Base-by-base conservation (phyloP, 2,888 invertebrate genomes). In the Pediacus dermestoides region DNA sequence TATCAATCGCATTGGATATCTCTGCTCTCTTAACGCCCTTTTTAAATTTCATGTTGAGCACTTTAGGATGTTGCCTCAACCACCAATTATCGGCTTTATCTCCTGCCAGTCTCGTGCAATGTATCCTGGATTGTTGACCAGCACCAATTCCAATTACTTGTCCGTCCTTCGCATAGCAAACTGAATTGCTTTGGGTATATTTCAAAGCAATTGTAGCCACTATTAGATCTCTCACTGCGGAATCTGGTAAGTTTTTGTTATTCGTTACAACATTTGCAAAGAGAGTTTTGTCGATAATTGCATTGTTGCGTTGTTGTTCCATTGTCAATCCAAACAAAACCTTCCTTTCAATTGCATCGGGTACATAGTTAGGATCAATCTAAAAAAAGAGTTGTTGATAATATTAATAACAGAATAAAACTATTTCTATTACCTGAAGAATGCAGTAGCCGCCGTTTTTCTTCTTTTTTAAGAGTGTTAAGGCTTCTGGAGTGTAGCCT, bases 71-170 rank as follows among this genome's bases (percentile, higher is more conserved):
- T 35, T 90, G 87, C 11, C 97, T 81, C 57, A 94, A 70, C 96
- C 96, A 97, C 96, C 97, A 99, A 70, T 93, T 89, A 64, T 92
- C 88, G 13, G 95, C 94, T 70, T 99, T 99, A 62, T 93, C 91
- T 28, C 95, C 96, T 39, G 97, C 97, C 54, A 99, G 77, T 53
- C 96, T 78, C 1, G 96, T 96, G 73, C 97, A 99, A 70, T 99
- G 97, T 61, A 99, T 96, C 49, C 97, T 81, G 0, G 94, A 95
- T 70, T 99, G 97, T 64, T 99, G 97, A 0, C 97, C 97, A n/a
- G 97, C 97, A 15, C 97, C 97, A 57, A 95, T 95, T 10, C 97
- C 97, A 74, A 75, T 55, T 7, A 86, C 84, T 76, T 90, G 85
- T 2, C 93, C 94, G 68, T 94, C 88, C 55, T 84, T 84, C 0